Evolutionary conservation across 2,113 vertebrate genomes (phyloP), one percentile per base, ranked within the genome.

Genomic region (Corythaixoides concolor): DNA sequence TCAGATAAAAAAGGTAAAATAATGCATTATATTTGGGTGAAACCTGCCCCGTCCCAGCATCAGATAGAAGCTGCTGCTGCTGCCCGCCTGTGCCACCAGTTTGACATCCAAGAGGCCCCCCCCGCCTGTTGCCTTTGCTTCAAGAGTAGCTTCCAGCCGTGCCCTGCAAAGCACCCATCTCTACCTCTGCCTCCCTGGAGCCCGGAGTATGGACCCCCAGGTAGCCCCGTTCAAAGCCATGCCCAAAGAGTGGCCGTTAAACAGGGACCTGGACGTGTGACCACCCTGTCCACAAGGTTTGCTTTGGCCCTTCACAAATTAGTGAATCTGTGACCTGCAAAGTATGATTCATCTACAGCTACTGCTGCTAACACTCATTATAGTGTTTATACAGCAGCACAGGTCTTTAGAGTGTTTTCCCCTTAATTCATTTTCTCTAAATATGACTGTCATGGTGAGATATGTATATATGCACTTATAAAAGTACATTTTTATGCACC

Each of bases 241-340:
- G 27, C 28, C 53, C 85, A 53, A 27, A 13, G 37, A 20, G 32
- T 11, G 21, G 30, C 8, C 30, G 2, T 23, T 9, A 15, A 12
- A 6, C 6, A 9, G 23, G 60, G 33, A 18, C 3, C 5, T 3
- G 45, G 62, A 19, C 0, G 3, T 4, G 33, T 6, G 24, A 11
- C 41, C 53, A 14, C 11, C 41, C 58, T 6, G 17, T 6, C 24
- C 33, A 23, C 26, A 39, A 11, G 27, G 30, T 59, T n/a, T 55
- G 30, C 66, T 69, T 37, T 19, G 55, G 16, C 12, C 55, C 41
- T 53, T 33, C 43, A 43, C 18, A 35, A 41, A 80, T 11, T 0
- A 49, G 22, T 2, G 15, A 32, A 16, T 12, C 9, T 63, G 30
- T 12, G 47, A 37, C 2, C 41, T 59, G 53, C 27, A n/a, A 20